Conservation (phyloP, 2,113 vertebrate genomes). For the Gobio gobio region DNA sequence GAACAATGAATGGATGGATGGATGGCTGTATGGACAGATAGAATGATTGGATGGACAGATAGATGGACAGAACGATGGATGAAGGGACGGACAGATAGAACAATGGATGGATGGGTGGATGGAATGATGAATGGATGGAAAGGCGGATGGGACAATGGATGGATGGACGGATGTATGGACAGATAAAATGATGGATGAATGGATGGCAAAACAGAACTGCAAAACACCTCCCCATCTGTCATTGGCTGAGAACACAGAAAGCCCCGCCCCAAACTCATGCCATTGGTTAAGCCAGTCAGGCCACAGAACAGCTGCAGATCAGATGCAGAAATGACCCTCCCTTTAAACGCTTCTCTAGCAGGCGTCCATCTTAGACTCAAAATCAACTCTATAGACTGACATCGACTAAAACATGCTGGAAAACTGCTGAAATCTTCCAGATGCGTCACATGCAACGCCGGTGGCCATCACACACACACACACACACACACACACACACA, state of each 20-base stretch:
- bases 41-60: too few relatives aligned
- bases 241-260: neutral
- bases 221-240: neutral
- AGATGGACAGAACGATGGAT: too few relatives aligned
- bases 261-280: neutral
- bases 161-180: too few relatives aligned
- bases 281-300: neutral
- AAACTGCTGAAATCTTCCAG: conserved; percentile 1
- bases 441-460: neutral
- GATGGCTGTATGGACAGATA: too few relatives aligned
- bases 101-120: neutral
- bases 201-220: neutral
- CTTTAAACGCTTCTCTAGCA: neutral
- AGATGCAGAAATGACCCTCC: neutral
- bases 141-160: too few relatives aligned
- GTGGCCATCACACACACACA: neutral
- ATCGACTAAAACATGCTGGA: too few relatives aligned
- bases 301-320: neutral
- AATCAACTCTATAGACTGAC: too few relatives aligned
- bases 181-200: neutral
- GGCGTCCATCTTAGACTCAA: too few relatives aligned
- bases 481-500: neutral
- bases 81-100: too few relatives aligned
- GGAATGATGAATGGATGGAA: too few relatives aligned
- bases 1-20: too few relatives aligned